Conservation (phyloP, 1,140 invertebrate species). For the Melitaea cinxia region DNA sequence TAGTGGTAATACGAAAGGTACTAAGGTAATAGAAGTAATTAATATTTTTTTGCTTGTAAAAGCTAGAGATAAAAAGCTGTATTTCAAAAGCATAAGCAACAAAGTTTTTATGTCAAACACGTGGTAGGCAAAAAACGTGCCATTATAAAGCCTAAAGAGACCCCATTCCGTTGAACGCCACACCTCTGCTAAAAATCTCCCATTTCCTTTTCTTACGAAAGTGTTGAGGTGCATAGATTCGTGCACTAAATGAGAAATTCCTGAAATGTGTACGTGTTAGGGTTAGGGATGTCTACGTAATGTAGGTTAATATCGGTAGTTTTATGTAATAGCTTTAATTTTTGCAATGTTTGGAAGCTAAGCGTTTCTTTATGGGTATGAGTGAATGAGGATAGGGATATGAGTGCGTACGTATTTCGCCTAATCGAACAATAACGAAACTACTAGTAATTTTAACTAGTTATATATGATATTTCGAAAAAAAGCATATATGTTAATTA, state of each 20-base stretch:
- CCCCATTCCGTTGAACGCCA: conserved; percentile 22
- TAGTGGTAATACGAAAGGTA: too few relatives aligned
- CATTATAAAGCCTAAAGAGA: conserved; percentile 14
- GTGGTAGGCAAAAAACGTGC: conserved; percentile 1
- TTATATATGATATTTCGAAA: background rate
- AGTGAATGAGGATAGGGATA: too few relatives aligned
- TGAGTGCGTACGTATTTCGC: too few relatives aligned
- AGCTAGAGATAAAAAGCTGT: conserved; percentile 1
- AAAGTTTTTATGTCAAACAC: conserved; percentile 14
- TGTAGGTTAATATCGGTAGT: conserved; percentile 15
- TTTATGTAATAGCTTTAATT: background rate
- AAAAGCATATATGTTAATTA: background rate
- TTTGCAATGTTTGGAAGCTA: background rate
- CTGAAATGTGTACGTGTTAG: conserved; percentile 44
- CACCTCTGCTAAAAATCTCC: conserved; percentile 27
- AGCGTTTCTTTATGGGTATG: too few relatives aligned
- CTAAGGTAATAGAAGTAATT: too few relatives aligned
- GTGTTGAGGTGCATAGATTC: conserved; percentile 55
- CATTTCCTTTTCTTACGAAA: conserved; percentile 30
- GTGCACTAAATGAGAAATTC: conserved; percentile 66
- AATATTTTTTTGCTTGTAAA: background rate
- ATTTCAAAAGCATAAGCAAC: conserved; percentile 20
- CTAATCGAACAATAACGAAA: too few relatives aligned
- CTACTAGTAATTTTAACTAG: background rate
- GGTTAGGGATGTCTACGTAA: conserved; percentile 40